Evolutionary conservation across 2,888 invertebrate genomes (phyloP).

Genomic region (Acleris sparsana): DNA sequence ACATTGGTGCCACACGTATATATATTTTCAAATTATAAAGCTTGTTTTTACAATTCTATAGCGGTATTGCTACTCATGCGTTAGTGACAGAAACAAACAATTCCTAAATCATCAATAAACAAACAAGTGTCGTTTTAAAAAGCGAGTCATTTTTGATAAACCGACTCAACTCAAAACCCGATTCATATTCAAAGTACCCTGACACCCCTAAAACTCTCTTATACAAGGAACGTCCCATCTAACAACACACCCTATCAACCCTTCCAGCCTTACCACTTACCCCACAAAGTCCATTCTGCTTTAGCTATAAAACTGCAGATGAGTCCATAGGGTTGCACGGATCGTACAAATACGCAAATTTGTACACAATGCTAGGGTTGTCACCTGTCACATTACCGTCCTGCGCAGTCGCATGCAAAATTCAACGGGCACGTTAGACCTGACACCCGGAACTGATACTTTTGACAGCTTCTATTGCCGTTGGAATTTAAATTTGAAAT

Average conservation of each 20-base stretch:
- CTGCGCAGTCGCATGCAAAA: conserved; percentile 75
- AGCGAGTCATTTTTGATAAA: neutral
- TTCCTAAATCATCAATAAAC: no score
- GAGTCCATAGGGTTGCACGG: no score
- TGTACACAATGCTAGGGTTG: conserved; percentile 62
- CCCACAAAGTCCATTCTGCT: no score
- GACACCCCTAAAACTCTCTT: conserved; percentile 4
- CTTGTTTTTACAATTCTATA: no score
- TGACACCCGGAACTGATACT: conserved; percentile 76
- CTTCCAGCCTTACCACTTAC: no score
- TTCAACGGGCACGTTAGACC: conserved; percentile 67
- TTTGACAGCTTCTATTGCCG: conserved; percentile 61
- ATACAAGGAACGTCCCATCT: no score
- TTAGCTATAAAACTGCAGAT: no score
- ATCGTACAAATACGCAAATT: conserved; percentile 41
- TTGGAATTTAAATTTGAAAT: conserved; percentile 29
- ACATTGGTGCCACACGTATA: no score
- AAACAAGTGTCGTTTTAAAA: neutral
- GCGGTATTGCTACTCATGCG: no score
- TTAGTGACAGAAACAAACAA: no score
- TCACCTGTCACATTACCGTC: conserved; percentile 79
- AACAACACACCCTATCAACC: no score
- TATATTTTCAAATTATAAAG: no score
- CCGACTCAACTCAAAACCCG: neutral
- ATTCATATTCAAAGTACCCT: conserved; percentile 38